Conservation (phyloP, 2,113 vertebrate genomes). For the Synodontis membranacea region DNA sequence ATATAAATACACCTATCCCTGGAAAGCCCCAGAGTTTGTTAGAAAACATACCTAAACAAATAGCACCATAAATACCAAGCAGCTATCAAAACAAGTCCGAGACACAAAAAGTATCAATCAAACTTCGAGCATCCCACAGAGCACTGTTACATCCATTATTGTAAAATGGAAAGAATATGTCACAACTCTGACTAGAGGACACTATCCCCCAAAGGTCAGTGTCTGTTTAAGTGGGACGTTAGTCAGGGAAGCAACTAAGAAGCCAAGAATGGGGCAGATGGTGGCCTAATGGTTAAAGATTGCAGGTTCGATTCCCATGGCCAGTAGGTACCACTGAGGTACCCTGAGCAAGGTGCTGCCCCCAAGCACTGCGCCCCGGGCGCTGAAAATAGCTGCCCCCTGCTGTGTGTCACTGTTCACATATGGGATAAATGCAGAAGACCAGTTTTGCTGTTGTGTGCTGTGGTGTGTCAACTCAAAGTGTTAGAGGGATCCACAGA, state of each 20-base stretch:
- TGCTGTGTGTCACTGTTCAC: no score
- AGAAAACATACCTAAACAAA: not conserved
- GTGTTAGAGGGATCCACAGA: not conserved
- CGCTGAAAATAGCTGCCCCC: no score
- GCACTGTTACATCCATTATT: not conserved
- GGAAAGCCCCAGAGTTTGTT: not conserved
- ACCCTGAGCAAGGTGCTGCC: no score
- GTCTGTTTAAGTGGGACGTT: not conserved
- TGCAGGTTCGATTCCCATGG: no score
- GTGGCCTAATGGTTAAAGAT: no score
- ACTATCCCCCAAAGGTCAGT: not conserved
- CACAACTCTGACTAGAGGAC: not conserved
- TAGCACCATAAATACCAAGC: not conserved
- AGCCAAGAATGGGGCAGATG: not conserved
- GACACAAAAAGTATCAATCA: not conserved
- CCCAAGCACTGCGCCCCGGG: no score
- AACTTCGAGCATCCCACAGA: not conserved
- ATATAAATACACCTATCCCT: not conserved
- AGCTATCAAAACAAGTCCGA: not conserved
- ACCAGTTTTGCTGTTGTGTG: no score
- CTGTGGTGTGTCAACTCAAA: no score
- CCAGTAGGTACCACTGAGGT: no score
- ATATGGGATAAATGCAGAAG: no score
- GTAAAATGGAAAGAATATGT: not conserved
- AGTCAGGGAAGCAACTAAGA: not conserved